Evolutionary conservation across 2,797 vertebrate species (phyloP), one percentile per base, ranked within the genome.

Genomic region (Hypotaenidia okinawae): DNA sequence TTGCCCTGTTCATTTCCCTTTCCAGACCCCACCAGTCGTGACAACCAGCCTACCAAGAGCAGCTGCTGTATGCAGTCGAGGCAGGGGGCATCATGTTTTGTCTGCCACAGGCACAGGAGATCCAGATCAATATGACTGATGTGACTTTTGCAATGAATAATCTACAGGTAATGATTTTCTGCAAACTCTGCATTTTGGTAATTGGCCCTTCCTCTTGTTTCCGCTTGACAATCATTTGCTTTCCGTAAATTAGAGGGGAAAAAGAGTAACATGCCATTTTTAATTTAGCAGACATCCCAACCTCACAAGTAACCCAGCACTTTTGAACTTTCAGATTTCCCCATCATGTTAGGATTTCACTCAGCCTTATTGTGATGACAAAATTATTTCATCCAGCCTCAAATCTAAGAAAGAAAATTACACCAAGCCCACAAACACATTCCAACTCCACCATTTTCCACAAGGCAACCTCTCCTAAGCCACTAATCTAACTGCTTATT

Each of bases 31-130:
- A 3, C 18, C 61, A 13, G 30, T 5, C 2, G 2, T 8, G 55
- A 73, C 23, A 7, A 25, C 9, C 30, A 33, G 55, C 33, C 15
- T 6, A 37, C 10, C 16, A 4, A 13, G 8, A 33, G 43, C 66
- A 13, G 33, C 32, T 4, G 4, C 35, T 6, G 11, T 3, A 22
- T 0, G 13, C 10, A 4, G 12, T 2, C 4, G 6, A 77, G 37
- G 51, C 4, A 16, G 35, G 6, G 32, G 5, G 10, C 28, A 39
- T 4, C 1, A 9, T 5, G 16, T 19, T 79, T 16, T n/a, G 10
- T 41, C 82, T 61, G 49, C 16, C 30, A 1, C 23, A 3, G 39
- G 49, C 47, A 32, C 12, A 2, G 0, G 10, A 25, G 32, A 17
- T 7, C 58, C 18, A 1, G 11, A 41, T 72, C 59, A 4, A 39